Evolutionary conservation across 2,113 vertebrate species (phyloP), one percentile per base, ranked within the genome.

Genomic region (Mohoua ochrocephala): DNA sequence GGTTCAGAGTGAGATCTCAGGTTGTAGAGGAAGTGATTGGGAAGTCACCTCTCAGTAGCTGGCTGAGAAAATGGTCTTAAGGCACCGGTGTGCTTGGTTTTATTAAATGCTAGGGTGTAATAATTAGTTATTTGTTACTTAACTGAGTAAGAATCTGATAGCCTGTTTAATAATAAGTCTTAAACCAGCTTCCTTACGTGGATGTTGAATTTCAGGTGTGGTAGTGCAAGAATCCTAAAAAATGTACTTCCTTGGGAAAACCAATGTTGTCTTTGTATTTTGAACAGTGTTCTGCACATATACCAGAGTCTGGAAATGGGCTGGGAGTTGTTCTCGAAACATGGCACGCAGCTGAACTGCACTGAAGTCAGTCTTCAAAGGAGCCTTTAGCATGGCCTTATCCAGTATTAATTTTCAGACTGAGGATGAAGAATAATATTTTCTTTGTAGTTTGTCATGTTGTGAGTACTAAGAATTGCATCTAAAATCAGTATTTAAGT

Each of bases 271-370:
- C 18, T 80, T 54, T 85, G 41, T 75, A 10, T 44, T 76, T 54
- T 49, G 53, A 60, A 65, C 37, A 44, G 31, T 9, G 26, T 35
- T 78, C n/a, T 84, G 44, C 39, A 5, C 15, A 2, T 7, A 2
- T 31, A 4, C 9, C 6, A 2, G 15, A 27, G 31, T 35, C 47
- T 5, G n/a, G 68, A 57, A 74, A 15, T 7, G 42, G 44, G 9
- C 5, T 85, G 41, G 31, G 54, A 10, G 24, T 57, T 73, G 21
- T 69, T 87, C 24, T 50, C 39, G 20, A 61, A 47, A 11, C 11
- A 6, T 16, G 53, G 41, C 57, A 64, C 0, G 0, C 27, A 54
- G 42, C 14, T 50, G 20, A 65, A 13, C 28, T 54, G 39, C 21
- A 6, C 41, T 57, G 11, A 28, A 37, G 20, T 45, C 67, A 56